Evolutionary conservation across 2,113 vertebrate genomes (phyloP).

Genomic region (Apteryx owenii): DNA sequence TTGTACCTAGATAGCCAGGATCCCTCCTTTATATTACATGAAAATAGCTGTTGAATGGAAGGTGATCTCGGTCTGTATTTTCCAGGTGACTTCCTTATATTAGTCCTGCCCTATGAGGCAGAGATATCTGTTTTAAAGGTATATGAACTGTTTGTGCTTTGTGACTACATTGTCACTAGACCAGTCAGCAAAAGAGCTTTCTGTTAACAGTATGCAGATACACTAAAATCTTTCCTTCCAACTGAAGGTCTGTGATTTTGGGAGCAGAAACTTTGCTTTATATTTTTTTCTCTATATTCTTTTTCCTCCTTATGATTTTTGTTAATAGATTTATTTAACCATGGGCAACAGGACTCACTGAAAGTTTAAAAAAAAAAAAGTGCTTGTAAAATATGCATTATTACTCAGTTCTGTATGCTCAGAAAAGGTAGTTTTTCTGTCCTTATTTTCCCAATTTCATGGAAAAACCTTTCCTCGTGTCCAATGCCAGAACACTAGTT

Average conservation of each 20-base stretch:
- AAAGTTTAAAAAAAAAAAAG: not conserved
- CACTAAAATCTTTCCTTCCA: not conserved
- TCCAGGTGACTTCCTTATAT: not conserved
- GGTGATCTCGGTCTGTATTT: not conserved
- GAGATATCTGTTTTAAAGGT: accelerated
- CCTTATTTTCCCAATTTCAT: not conserved
- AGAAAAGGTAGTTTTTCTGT: not conserved
- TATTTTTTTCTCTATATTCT: not conserved
- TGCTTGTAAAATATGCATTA: not conserved
- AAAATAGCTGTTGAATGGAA: not conserved
- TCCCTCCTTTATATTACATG: not conserved
- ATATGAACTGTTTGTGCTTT: not conserved
- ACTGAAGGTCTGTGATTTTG: not conserved
- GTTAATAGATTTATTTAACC: not conserved
- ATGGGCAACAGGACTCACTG: not conserved
- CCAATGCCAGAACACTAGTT: not conserved
- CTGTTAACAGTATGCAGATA: not conserved
- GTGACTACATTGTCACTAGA: not conserved
- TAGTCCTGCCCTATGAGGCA: not conserved
- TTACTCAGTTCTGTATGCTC: not conserved
- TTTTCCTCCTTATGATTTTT: not conserved
- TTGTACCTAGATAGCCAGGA: not conserved
- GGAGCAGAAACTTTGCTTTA: not conserved
- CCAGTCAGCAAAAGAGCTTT: not conserved
- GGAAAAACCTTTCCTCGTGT: not conserved